A percentile compares a stretch with the other conserved stretches of the same genome.
Conservation (phyloP, 2,888 invertebrate genomes). For the Dryococelus australis region DNA sequence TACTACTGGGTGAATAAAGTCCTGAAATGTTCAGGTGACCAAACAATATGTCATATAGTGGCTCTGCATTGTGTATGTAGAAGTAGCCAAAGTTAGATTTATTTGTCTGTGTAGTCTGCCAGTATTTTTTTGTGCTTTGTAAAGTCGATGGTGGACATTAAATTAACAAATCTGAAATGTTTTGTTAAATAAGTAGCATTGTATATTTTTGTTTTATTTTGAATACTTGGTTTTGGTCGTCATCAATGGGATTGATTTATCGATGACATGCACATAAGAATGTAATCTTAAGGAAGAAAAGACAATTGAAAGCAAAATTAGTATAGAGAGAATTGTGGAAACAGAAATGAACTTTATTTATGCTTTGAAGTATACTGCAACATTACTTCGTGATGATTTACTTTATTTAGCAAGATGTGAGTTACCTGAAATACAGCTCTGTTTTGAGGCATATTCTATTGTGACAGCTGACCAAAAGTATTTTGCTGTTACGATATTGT, state of each 20-base stretch:
- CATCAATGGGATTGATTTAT: background rate
- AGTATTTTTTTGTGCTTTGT: no score
- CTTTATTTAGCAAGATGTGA: background rate
- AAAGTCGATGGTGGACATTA: background rate
- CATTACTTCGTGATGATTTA: background rate
- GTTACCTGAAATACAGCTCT: background rate
- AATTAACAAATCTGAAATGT: background rate
- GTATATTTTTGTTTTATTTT: background rate
- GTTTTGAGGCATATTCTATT: no score
- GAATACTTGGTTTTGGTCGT: background rate
- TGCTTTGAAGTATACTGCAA: no score
- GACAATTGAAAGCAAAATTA: no score
- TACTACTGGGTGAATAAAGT: background rate
- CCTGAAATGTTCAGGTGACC: background rate
- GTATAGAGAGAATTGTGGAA: no score
- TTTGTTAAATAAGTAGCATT: no score
- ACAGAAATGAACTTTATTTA: no score
- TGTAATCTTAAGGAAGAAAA: no score
- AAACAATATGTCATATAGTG: background rate
- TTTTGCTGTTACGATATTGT: background rate
- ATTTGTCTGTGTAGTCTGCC: background rate
- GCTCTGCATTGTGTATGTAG: background rate
- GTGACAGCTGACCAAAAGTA: background rate
- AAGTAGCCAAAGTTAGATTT: background rate
- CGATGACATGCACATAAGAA: no score